Evolutionary conservation across 2,797 vertebrate species (phyloP).

Genomic region (Halcyon smyrnensis): DNA sequence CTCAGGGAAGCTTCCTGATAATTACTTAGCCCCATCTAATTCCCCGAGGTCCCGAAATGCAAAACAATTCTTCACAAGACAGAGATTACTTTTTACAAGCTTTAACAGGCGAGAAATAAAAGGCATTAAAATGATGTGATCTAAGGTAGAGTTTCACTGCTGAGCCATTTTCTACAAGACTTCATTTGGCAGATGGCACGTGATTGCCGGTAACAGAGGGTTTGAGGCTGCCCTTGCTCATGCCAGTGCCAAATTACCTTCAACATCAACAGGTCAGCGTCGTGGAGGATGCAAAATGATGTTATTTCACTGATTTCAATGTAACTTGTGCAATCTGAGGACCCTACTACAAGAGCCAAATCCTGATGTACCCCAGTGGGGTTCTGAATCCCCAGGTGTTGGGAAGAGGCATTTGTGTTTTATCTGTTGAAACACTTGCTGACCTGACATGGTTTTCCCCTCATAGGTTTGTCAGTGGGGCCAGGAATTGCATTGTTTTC

Average conservation of each 20-base stretch:
- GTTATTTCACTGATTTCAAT: background rate
- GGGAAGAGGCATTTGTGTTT: background rate
- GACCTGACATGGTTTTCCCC: background rate
- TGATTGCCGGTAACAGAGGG: background rate
- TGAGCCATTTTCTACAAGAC: background rate
- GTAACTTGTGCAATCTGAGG: background rate
- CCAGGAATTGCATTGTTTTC: background rate
- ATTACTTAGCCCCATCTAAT: conserved; percentile 66
- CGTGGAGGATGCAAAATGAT: background rate
- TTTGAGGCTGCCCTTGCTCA: background rate
- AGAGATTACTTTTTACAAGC: conserved; percentile 56
- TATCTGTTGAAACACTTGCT: background rate
- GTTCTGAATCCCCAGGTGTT: rapidly evolving
- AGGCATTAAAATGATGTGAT: conserved; percentile 38
- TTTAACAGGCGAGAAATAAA: conserved; percentile 11
- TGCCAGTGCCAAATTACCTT: background rate
- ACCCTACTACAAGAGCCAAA: rapidly evolving
- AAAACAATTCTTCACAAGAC: conserved; percentile 65
- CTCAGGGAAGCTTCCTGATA: conserved; percentile 61
- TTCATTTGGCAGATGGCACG: background rate
- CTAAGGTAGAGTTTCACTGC: conserved; percentile 1
- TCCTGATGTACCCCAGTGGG: rapidly evolving
- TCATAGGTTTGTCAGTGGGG: background rate
- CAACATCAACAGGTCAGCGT: background rate
- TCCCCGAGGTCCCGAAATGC: conserved; percentile 61